phyloP scores from a whole-genome alignment of 2,797 vertebrate genomes.

The Sebastes glaucus region DNA sequence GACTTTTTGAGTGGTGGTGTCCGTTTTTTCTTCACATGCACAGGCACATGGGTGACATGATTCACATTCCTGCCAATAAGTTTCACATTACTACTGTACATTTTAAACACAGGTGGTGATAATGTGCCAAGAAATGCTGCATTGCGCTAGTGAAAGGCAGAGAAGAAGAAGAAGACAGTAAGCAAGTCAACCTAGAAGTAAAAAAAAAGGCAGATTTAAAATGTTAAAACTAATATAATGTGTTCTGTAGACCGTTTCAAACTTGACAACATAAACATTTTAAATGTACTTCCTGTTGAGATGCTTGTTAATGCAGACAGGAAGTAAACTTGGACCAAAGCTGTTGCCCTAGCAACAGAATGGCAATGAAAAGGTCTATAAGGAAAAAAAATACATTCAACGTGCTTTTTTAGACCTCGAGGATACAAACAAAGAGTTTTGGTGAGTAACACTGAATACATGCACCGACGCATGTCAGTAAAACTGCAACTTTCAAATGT shows the following conservation, averaged over 20 bases:
- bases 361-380: neutral
- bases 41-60: neutral
- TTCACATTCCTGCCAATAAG: neutral
- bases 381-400: neutral
- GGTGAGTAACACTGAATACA: neutral
- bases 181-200: neutral
- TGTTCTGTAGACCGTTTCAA: neutral
- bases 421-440: neutral
- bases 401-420: neutral
- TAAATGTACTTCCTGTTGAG: neutral
- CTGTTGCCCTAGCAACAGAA: neutral
- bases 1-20: neutral
- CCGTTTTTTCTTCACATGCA: neutral
- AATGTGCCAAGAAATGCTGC: neutral
- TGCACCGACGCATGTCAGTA: neutral
- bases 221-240: neutral
- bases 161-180: neutral
- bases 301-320: neutral
- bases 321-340: neutral
- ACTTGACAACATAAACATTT: neutral
- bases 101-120: neutral
- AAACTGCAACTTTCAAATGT: neutral
- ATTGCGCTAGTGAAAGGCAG: neutral
- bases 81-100: neutral
- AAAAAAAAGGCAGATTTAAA: neutral